Percentiles rank a stretch among this genome's conserved stretches.
Conservation (phyloP, 2,797 vertebrate species). For the Periparus ater region DNA sequence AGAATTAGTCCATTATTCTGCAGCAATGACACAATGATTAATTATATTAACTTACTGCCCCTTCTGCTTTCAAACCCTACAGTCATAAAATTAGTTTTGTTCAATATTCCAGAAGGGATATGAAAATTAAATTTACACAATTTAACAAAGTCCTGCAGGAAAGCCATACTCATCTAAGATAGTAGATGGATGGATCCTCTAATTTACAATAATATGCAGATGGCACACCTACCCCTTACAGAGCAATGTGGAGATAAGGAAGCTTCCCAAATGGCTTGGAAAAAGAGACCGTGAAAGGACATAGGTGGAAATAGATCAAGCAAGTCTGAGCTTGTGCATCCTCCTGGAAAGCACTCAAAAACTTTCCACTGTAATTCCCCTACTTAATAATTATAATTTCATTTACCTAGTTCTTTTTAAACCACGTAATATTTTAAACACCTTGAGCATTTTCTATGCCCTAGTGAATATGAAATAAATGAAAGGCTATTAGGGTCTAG, state of each 20-base stretch:
- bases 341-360: neutral
- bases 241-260: neutral
- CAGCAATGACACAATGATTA: conserved; percentile 67
- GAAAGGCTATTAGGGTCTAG: neutral
- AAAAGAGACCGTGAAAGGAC: neutral
- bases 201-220: conserved; percentile 29
- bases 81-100: conserved; percentile 64
- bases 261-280: neutral
- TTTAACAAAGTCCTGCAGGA: conserved; percentile 63
- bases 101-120: conserved; percentile 57
- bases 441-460: neutral
- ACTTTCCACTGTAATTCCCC: neutral
- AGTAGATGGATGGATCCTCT: conserved; percentile 44
- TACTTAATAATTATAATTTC: neutral
- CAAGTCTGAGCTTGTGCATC: neutral
- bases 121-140: conserved; percentile 61
- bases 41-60: conserved; percentile 63
- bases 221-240: neutral
- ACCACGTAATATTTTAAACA: neutral
- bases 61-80: conserved; percentile 60
- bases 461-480: neutral
- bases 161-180: conserved; percentile 40
- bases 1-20: conserved; percentile 60
- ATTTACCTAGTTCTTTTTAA: neutral
- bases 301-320: neutral